Evolutionary conservation across 2,888 invertebrate genomes (phyloP).

Genomic region (Microchrysa polita): DNA sequence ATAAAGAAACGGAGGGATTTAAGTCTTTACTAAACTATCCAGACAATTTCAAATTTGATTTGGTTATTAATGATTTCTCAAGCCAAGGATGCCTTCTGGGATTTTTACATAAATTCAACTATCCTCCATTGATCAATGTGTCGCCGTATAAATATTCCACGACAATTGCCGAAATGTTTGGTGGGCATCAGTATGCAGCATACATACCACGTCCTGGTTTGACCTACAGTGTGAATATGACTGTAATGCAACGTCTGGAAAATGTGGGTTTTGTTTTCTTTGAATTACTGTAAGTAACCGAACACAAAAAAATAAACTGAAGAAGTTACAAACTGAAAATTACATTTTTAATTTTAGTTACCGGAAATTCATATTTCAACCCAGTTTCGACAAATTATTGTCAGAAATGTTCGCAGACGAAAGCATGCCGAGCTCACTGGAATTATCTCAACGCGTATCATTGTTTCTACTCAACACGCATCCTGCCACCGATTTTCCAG

Average conservation of each 20-base stretch:
- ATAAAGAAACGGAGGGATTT: constrained; percentile 26
- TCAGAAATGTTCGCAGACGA: constrained; percentile 47
- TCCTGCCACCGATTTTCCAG: constrained; percentile 57
- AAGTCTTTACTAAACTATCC: constrained; percentile 46
- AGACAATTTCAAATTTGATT: constrained; percentile 53
- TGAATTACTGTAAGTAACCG: constrained; percentile 46
- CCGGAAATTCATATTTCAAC: constrained; percentile 50
- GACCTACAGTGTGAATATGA: constrained; percentile 49
- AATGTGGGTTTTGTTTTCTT: constrained; percentile 46
- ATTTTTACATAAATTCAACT: constrained; percentile 53
- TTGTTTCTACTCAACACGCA: constrained; percentile 59
- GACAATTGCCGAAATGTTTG: constrained; percentile 46
- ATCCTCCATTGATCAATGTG: constrained; percentile 53
- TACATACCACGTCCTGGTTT: constrained; percentile 50
- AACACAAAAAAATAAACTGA: background rate
- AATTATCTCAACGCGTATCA: constrained; percentile 53
- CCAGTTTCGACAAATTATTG: constrained; percentile 52
- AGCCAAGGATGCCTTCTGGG: constrained; percentile 52
- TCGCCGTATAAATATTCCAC: constrained; percentile 49
- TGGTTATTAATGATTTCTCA: constrained; percentile 53
- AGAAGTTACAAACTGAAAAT: no score
- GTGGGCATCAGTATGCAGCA: constrained; percentile 51
- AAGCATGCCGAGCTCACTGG: constrained; percentile 50
- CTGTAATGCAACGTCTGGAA: constrained; percentile 48
- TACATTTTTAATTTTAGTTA: constrained; percentile 51